These are phyloP conservation scores for Paracentrotus lividus DNA, from an alignment of 53 echinoderm and acorn worm species.

Conservation along the genomic window DNA sequence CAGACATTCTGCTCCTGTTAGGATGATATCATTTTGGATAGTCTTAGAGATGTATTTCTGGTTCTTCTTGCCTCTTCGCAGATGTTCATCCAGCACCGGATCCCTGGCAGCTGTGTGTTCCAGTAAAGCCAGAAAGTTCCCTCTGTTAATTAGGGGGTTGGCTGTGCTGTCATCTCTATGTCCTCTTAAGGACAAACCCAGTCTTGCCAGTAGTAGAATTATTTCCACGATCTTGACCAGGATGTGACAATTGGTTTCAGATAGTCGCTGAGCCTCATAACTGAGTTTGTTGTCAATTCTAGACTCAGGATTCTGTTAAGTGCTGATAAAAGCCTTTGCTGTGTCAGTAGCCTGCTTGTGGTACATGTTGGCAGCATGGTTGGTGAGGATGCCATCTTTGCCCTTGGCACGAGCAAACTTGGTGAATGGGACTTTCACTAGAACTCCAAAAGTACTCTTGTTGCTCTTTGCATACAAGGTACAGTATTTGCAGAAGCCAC, in stretches of 20 bases:
- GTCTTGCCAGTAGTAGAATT: constrained; percentile 29
- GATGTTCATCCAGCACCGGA: constrained; percentile 1
- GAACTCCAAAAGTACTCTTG: constrained; percentile 58
- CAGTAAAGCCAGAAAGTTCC: constrained; percentile 54
- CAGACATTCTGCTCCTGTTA: not conserved
- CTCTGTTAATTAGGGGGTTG: constrained; percentile 48
- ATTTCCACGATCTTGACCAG: constrained; percentile 41
- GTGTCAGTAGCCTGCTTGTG: constrained; percentile 54
- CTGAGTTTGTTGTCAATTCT: not conserved
- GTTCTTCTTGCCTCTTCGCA: constrained; percentile 12
- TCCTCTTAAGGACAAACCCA: constrained; percentile 45
- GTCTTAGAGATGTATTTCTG: not conserved
- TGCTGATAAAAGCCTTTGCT: constrained; percentile 58
- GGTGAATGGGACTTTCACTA: constrained; percentile 65
- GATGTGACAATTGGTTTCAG: constrained; percentile 58
- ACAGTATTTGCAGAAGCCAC: constrained; percentile 70
- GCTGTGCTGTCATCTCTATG: constrained; percentile 68
- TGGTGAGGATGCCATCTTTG: constrained; percentile 57
- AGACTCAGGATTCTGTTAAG: constrained; percentile 25
- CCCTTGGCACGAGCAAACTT: constrained; percentile 64
- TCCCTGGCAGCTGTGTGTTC: constrained; percentile 36
- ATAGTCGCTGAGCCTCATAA: constrained; percentile 11
- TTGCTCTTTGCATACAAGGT: constrained; percentile 41
- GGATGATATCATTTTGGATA: not conserved
- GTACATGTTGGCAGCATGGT: constrained; percentile 44